phyloP scores from a whole-genome alignment of 2,113 vertebrate species.

The Hystrix cristata region DNA sequence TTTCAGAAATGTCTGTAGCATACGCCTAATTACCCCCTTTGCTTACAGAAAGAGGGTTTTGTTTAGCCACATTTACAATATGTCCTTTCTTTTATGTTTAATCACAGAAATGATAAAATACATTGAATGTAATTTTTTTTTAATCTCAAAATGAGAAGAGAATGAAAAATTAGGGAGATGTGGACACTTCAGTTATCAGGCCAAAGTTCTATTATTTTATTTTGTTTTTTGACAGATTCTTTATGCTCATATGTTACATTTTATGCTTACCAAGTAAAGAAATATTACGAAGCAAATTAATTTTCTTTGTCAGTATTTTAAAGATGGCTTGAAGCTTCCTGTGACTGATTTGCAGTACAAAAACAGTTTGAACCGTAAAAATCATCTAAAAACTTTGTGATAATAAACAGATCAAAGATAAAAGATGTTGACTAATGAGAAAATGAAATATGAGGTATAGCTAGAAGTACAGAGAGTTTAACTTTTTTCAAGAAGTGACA shows the following conservation, averaged over 20 bases:
- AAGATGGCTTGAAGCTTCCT: background rate
- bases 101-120: conserved; percentile 49
- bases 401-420: conserved; percentile 12
- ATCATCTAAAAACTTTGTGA: background rate
- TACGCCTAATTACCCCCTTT: conserved; percentile 32
- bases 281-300: background rate
- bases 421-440: conserved; percentile 23
- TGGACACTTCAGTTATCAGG: background rate
- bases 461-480: background rate
- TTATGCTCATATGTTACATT: background rate
- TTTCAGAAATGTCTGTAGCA: conserved; percentile 27
- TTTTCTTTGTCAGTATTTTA: conserved; percentile 53
- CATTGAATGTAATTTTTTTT: background rate
- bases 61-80: background rate
- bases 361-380: background rate
- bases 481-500: background rate
- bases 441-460: conserved; percentile 24
- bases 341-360: background rate
- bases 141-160: background rate
- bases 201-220: background rate
- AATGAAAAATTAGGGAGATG: background rate
- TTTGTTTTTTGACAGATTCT: background rate
- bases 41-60: background rate
- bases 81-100: conserved; percentile 12
- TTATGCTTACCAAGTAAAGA: background rate